These are phyloP conservation scores for Riparia riparia DNA, from an alignment of 2,113 vertebrate genomes.

Conservation along the genomic window DNA sequence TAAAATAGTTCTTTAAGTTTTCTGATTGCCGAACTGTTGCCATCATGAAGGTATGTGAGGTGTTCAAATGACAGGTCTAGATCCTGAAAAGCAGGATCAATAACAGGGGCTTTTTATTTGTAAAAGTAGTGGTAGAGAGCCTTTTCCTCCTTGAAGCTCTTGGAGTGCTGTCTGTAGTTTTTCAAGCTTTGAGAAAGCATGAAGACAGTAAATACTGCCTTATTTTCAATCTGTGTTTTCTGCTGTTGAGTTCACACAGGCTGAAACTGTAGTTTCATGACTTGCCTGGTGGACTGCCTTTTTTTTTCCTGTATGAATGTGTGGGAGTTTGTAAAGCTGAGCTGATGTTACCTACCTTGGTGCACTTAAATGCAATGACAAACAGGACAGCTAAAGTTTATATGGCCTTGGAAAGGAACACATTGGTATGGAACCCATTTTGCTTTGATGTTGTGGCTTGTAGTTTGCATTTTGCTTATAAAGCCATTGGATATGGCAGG, in stretches of 20 bases:
- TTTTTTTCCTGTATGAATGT: neutral
- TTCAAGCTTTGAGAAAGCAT: neutral
- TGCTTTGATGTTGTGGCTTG: neutral
- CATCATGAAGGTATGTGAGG: neutral
- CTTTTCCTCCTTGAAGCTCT: neutral
- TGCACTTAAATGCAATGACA: neutral
- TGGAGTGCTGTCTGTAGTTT: neutral
- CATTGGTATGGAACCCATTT: neutral
- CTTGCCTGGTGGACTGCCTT: neutral
- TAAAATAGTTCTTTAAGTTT: neutral
- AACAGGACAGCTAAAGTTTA: neutral
- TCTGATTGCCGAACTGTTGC: neutral
- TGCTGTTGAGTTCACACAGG: neutral
- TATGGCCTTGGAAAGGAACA: neutral
- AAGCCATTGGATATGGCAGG: neutral
- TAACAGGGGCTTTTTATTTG: neutral
- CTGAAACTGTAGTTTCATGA: neutral
- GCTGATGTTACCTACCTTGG: neutral
- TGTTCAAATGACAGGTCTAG: neutral
- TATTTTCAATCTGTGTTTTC: neutral
- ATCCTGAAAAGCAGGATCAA: neutral
- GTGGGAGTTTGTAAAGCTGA: neutral
- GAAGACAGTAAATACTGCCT: neutral
- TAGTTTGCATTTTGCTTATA: neutral
- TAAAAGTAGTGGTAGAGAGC: neutral